phyloP scores from a whole-genome alignment of 2,797 vertebrate species.

The Choloepus didactylus region DNA sequence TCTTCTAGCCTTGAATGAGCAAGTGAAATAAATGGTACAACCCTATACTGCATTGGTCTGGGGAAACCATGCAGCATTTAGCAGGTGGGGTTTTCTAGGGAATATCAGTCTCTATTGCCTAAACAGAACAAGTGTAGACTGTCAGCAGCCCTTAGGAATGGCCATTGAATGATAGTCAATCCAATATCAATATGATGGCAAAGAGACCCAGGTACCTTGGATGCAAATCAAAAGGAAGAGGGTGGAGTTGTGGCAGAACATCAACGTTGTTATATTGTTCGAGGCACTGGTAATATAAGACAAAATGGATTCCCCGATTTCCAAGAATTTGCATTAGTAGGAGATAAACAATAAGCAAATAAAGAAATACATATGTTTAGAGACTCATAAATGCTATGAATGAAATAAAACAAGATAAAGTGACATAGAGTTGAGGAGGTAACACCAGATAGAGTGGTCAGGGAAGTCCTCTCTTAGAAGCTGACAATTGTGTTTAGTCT shows the following conservation, averaged over 20 bases:
- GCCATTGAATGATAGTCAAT: slow-evolving; percentile 12
- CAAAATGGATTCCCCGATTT: neutral
- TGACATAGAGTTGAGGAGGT: neutral
- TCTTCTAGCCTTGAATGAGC: neutral
- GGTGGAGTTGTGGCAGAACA: neutral
- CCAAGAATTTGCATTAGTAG: neutral
- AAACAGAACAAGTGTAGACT: neutral
- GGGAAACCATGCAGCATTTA: neutral
- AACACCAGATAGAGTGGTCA: too few relatives aligned
- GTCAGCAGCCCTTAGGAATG: neutral
- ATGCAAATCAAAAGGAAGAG: neutral
- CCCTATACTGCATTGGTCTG: neutral
- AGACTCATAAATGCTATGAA: neutral
- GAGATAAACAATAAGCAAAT: neutral
- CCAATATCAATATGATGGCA: neutral
- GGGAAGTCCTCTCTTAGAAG: neutral
- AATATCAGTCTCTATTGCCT: neutral
- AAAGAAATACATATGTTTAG: neutral
- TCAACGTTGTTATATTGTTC: neutral
- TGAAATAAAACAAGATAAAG: neutral
- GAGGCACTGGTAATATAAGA: neutral
- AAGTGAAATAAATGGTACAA: neutral
- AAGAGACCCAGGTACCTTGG: neutral
- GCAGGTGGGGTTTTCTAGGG: neutral
- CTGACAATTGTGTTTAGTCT: neutral